A percentile compares a stretch with the other conserved stretches of the same genome.
These are phyloP conservation scores for Agrypnia vestita DNA, from an alignment of 1,140 invertebrate genomes.

Conservation along the genomic window DNA sequence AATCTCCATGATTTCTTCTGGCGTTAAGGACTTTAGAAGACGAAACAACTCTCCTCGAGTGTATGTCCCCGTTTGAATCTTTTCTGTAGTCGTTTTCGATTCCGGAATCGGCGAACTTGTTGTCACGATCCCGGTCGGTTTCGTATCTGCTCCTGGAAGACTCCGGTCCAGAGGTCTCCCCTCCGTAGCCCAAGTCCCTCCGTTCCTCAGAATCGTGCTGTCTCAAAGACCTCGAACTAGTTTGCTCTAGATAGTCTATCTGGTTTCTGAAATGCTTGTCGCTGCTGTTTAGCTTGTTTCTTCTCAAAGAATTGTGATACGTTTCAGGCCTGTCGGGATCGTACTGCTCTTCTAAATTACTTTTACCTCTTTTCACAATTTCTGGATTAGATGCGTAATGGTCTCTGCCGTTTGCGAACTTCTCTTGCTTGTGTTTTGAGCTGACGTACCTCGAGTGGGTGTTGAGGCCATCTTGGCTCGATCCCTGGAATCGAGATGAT, in stretches of 20 bases:
- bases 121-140: conserved; percentile 74
- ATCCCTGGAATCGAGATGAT: conserved; percentile 65
- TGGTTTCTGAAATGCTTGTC: conserved; percentile 68
- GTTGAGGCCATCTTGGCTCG: conserved; percentile 72
- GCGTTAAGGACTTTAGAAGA: conserved; percentile 31
- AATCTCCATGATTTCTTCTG: conserved; percentile 40
- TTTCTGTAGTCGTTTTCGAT: conserved; percentile 85
- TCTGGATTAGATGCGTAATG: conserved; percentile 76
- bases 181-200: conserved; percentile 62
- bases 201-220: conserved; percentile 67
- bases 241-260: conserved; percentile 65
- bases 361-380: conserved; percentile 67
- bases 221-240: conserved; percentile 63
- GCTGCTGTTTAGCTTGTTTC: conserved; percentile 66
- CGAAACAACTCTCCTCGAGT: conserved; percentile 63
- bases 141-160: conserved; percentile 69
- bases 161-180: conserved; percentile 69
- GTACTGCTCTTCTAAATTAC: conserved; percentile 65
- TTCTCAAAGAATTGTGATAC: conserved; percentile 73
- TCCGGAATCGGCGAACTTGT: conserved; percentile 82
- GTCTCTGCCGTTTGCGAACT: conserved; percentile 71
- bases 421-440: conserved; percentile 66
- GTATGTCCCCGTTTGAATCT: conserved; percentile 77
- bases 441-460: conserved; percentile 68
- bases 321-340: conserved; percentile 69